Evolutionary conservation across 2,888 invertebrate genomes (phyloP).

Genomic region (Asteroscopus sphinx): DNA sequence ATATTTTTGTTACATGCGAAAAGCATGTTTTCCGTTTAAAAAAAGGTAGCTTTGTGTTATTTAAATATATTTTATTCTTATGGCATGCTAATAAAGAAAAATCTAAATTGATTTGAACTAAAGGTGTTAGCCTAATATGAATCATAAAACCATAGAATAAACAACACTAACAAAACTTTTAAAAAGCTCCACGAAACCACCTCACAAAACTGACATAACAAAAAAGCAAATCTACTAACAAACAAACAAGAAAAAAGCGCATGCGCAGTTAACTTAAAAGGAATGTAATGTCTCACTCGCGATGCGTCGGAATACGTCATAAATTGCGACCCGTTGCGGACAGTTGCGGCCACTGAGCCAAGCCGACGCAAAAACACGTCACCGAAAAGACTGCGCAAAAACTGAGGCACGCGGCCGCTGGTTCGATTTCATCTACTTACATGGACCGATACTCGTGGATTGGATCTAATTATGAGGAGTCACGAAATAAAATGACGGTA

Average conservation of each 20-base stretch:
- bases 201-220: conserved; percentile 9
- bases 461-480: conserved; percentile 51
- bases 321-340: conserved; percentile 50
- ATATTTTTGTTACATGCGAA: no score
- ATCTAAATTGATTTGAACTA: no score
- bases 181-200: no score
- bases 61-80: no score
- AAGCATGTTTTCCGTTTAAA: no score
- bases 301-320: conserved; percentile 49
- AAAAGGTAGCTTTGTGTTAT: no score
- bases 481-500: conserved; percentile 29
- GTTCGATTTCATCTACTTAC: conserved; percentile 55
- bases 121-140: no score
- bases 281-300: conserved; percentile 63
- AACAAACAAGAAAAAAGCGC: conserved; percentile 29
- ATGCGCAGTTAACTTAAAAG: conserved; percentile 46
- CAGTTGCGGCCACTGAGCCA: conserved; percentile 47
- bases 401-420: conserved; percentile 45
- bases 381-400: conserved; percentile 54
- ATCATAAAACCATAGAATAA: no score
- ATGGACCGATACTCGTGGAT: conserved; percentile 40
- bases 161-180: no score
- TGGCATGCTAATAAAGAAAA: no score
- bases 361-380: conserved; percentile 50
- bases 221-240: conserved; percentile 28